phyloP scores from a whole-genome alignment of 1,140 invertebrate genomes.

The Chymomyza costata region DNA sequence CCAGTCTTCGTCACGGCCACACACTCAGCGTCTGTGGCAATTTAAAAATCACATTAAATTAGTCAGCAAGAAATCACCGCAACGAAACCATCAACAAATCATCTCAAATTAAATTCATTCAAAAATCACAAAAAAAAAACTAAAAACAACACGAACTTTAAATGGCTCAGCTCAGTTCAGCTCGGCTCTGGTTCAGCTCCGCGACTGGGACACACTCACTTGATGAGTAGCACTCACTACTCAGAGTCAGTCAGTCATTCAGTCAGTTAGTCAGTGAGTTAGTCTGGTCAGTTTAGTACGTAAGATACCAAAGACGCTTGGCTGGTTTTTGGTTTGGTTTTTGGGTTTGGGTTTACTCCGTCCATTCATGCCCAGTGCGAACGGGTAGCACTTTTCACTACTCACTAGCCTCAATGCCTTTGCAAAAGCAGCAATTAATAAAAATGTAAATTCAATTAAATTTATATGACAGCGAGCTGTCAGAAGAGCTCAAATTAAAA shows the following conservation, averaged over 20 bases:
- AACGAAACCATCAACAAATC: conserved; percentile 73
- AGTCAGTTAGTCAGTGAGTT: background rate
- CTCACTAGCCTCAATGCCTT: background rate
- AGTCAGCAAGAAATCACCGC: conserved; percentile 73
- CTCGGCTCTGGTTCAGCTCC: too few relatives aligned
- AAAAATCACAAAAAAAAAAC: conserved; percentile 28
- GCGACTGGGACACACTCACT: background rate
- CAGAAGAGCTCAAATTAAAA: conserved; percentile 75
- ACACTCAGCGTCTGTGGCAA: conserved; percentile 59
- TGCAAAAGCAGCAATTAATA: conserved; percentile 59
- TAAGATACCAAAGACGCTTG: too few relatives aligned
- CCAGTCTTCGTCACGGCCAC: conserved; percentile 32
- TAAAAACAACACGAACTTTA: too few relatives aligned
- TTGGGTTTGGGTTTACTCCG: too few relatives aligned
- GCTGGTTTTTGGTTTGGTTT: too few relatives aligned
- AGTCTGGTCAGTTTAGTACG: too few relatives aligned
- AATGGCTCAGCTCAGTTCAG: too few relatives aligned
- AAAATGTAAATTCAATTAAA: conserved; percentile 76
- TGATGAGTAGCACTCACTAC: background rate
- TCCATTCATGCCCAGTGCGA: conserved; percentile 54
- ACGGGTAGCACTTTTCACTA: conserved; percentile 33
- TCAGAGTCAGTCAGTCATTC: background rate
- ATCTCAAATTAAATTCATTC: conserved; percentile 73
- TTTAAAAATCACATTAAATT: conserved; percentile 74
- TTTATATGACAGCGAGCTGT: conserved; percentile 75